Evolutionary conservation across 2,888 invertebrate species (phyloP).

Genomic region (Pteria penguin): DNA sequence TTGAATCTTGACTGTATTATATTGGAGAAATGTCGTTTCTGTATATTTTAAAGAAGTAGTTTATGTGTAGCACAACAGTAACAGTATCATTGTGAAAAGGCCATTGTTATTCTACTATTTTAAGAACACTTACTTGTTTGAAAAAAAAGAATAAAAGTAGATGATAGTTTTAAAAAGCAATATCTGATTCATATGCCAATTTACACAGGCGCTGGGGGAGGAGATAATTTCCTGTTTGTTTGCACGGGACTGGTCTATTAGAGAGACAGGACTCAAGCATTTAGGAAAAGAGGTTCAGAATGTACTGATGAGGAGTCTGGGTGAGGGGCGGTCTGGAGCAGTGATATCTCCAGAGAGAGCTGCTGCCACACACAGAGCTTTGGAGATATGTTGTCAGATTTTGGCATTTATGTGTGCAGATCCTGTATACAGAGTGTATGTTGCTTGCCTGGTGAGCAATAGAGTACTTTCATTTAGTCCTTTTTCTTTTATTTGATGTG

Average conservation of each 20-base stretch:
- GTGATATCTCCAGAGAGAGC: slow-evolving; percentile 61
- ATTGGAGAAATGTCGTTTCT: too few relatives aligned
- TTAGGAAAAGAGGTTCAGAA: slow-evolving; percentile 74
- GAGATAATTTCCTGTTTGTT: slow-evolving; percentile 80
- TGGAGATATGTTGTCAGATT: slow-evolving; percentile 78
- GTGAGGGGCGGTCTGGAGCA: slow-evolving; percentile 69
- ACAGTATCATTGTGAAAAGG: background rate
- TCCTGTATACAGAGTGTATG: slow-evolving; percentile 81
- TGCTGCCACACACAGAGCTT: slow-evolving; percentile 68
- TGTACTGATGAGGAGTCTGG: slow-evolving; percentile 67
- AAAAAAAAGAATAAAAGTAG: background rate
- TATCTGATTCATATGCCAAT: slow-evolving; percentile 4
- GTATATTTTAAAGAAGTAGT: too few relatives aligned
- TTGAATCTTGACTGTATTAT: too few relatives aligned
- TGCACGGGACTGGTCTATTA: slow-evolving; percentile 80
- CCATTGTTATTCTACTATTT: background rate
- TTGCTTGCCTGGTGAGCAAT: slow-evolving; percentile 80
- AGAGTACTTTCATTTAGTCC: too few relatives aligned
- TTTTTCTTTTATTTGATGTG: too few relatives aligned
- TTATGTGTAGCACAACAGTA: too few relatives aligned
- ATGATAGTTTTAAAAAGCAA: background rate
- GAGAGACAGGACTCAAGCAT: slow-evolving; percentile 78
- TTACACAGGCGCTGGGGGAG: slow-evolving; percentile 79
- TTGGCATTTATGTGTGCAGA: slow-evolving; percentile 79
- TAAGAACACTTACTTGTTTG: background rate